Percentiles rank a stretch among this genome's conserved stretches.
Conservation (phyloP, 2,797 vertebrate genomes). For the Morelia viridis region DNA sequence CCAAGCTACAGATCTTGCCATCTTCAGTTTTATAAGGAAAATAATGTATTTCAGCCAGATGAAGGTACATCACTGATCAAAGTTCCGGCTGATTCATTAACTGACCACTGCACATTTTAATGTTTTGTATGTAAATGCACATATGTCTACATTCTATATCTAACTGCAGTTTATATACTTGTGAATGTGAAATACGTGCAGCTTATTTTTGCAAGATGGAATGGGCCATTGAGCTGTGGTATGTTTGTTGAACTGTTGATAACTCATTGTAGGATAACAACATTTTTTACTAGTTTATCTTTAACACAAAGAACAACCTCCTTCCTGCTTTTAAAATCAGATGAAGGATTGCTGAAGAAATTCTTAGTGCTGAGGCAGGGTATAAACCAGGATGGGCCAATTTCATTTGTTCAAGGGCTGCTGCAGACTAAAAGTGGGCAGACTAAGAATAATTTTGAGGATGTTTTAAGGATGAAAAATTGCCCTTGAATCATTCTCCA, state of each 20-base stretch:
- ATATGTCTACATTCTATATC: not conserved
- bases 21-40: not conserved
- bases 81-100: not conserved
- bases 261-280: not conserved
- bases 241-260: constrained; percentile 1
- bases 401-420: not conserved
- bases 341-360: not conserved
- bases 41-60: not conserved
- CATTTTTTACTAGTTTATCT: not conserved
- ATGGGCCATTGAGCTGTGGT: not conserved
- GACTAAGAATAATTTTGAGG: not conserved
- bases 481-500: not conserved
- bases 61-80: not conserved
- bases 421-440: not conserved
- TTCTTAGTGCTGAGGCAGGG: not conserved
- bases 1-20: not conserved
- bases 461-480: not conserved
- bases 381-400: not conserved
- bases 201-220: not conserved
- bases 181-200: not conserved
- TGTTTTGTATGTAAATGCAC: not conserved
- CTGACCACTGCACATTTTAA: not conserved
- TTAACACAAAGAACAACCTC: not conserved
- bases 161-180: not conserved
- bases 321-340: not conserved